Evolutionary conservation across 2,797 vertebrate genomes (phyloP).

Genomic region (Xenopus petersii): DNA sequence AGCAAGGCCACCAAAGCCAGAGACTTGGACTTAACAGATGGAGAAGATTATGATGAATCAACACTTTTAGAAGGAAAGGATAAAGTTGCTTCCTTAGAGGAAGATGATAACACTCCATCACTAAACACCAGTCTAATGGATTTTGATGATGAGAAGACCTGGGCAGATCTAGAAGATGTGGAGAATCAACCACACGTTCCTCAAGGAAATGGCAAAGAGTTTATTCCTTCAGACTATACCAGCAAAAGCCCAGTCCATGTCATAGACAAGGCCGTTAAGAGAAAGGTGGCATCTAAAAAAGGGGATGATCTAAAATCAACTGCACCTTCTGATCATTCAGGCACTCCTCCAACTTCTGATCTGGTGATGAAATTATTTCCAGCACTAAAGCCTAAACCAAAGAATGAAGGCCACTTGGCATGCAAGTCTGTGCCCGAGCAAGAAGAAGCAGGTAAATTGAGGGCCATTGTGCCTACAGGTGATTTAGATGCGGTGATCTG

Average conservation of each 20-base stretch:
- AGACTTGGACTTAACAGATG: slow-evolving; percentile 60
- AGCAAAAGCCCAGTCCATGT: slow-evolving; percentile 47
- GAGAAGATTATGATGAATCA: slow-evolving; percentile 60
- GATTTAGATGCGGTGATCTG: too few species aligned
- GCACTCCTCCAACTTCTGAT: slow-evolving; percentile 72
- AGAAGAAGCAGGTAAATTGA: slow-evolving; percentile 54
- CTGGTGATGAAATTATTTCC: slow-evolving; percentile 88
- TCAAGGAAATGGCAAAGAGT: slow-evolving; percentile 47
- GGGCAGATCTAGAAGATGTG: slow-evolving; percentile 81
- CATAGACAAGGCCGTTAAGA: slow-evolving; percentile 66
- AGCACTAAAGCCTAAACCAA: slow-evolving; percentile 76
- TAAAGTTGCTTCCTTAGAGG: slow-evolving; percentile 33
- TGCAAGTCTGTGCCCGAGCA: slow-evolving; percentile 48
- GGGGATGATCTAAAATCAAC: slow-evolving; percentile 53
- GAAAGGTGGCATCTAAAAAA: slow-evolving; percentile 76
- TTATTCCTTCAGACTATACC: slow-evolving; percentile 41
- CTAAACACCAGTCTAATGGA: slow-evolving; percentile 58
- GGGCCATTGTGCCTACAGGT: background rate
- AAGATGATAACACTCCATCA: slow-evolving; percentile 25
- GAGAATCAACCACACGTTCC: slow-evolving; percentile 47
- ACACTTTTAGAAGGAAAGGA: slow-evolving; percentile 57
- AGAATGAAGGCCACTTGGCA: slow-evolving; percentile 54
- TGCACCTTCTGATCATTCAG: slow-evolving; percentile 42
- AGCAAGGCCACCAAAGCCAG: slow-evolving; percentile 50
- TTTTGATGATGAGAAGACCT: slow-evolving; percentile 92